A percentile compares a stretch with the other conserved stretches of the same genome.
These are phyloP conservation scores for Pimpla rufipes DNA, from an alignment of 2,888 invertebrate genomes.

Conservation along the genomic window DNA sequence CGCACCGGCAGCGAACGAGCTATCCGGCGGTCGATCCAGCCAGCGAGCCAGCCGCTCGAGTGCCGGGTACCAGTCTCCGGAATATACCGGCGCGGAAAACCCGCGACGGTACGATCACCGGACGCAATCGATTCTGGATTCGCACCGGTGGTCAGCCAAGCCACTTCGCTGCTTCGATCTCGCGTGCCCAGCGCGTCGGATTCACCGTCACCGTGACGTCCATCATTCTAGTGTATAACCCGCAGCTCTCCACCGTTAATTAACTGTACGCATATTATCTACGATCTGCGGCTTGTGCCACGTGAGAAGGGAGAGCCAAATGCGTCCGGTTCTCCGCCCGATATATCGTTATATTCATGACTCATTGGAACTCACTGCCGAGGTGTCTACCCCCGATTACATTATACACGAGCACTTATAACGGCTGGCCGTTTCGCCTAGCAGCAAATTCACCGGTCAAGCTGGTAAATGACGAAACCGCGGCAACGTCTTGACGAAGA, in stretches of 20 bases:
- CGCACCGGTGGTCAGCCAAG: conserved; percentile 32
- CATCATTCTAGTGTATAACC: conserved; percentile 31
- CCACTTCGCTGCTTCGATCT: conserved; percentile 5
- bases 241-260: conserved; percentile 16
- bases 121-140: conserved; percentile 35
- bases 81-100: conserved; percentile 20
- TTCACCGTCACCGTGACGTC: conserved; percentile 10
- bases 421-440: conserved; percentile 10
- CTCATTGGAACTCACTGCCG: neutral
- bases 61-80: conserved; percentile 10
- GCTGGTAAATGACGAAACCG: conserved; percentile 38
- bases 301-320: neutral
- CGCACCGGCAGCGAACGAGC: neutral
- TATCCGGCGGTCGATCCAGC: conserved; percentile 24
- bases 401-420: conserved; percentile 14
- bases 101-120: conserved; percentile 27
- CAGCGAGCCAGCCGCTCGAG: conserved; percentile 8
- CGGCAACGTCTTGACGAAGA: conserved; percentile 18
- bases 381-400: conserved; percentile 17
- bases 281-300: conserved; percentile 9
- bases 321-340: conserved; percentile 1
- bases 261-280: conserved; percentile 10
- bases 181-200: neutral
- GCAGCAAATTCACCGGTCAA: conserved; percentile 21
- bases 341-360: conserved; percentile 15